These are phyloP conservation scores for Potorous gilbertii DNA, from an alignment of 2,797 vertebrate species.

Conservation along the genomic window DNA sequence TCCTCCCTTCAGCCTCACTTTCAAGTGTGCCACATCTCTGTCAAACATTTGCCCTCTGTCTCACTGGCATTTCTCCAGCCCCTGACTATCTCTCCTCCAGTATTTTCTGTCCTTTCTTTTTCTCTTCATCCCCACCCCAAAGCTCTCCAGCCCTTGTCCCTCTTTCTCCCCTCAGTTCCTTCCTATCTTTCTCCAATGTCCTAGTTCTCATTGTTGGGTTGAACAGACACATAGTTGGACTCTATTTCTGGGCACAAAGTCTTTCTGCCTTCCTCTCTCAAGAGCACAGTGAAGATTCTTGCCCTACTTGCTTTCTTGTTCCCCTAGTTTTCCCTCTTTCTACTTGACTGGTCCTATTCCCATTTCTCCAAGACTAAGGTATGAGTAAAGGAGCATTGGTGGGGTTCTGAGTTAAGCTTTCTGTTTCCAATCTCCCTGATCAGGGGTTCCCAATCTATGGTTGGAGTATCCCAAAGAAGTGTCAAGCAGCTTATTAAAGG, in stretches of 20 bases:
- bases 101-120: neutral
- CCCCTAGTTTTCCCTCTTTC: constrained; percentile 38
- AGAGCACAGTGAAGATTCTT: neutral
- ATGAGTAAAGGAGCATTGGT: neutral
- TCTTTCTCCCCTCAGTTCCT: neutral
- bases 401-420: constrained; percentile 20
- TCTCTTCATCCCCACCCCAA: neutral
- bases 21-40: constrained; percentile 2
- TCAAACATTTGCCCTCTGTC: neutral
- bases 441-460: neutral
- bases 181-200: neutral
- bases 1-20: neutral
- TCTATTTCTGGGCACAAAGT: constrained; percentile 37
- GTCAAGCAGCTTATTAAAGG: neutral
- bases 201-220: neutral
- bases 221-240: neutral
- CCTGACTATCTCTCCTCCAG: neutral
- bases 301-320: constrained; percentile 31
- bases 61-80: neutral
- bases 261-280: neutral
- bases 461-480: neutral
- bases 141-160: neutral
- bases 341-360: neutral
- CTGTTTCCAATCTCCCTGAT: neutral
- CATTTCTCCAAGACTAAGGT: constrained; percentile 35